These are phyloP conservation scores for Eupithecia dodoneata DNA, from an alignment of 2,888 invertebrate species.

Conservation along the genomic window DNA sequence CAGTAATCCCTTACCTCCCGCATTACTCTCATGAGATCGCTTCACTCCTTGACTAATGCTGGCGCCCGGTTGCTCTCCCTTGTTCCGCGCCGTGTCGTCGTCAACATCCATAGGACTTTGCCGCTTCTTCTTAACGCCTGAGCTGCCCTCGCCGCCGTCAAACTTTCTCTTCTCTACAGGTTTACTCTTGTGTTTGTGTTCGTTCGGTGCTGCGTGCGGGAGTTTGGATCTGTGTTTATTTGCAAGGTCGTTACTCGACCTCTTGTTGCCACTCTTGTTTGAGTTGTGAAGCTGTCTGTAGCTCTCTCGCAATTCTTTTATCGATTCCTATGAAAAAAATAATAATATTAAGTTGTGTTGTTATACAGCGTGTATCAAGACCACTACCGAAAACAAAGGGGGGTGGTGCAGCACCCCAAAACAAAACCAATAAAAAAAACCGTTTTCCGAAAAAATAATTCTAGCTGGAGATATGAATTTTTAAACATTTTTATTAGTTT, in stretches of 20 bases:
- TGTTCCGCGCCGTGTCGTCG: neutral
- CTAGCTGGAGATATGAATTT: too few species aligned
- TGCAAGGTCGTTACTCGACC: conserved; percentile 50
- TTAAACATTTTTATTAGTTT: too few species aligned
- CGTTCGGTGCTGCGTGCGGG: conserved; percentile 56
- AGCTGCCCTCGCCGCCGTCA: conserved; percentile 52
- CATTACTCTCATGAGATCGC: conserved; percentile 58
- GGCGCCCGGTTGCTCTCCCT: conserved; percentile 27
- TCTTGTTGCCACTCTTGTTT: conserved; percentile 63
- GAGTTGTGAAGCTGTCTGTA: conserved; percentile 51
- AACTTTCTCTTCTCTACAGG: conserved; percentile 65
- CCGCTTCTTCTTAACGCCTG: conserved; percentile 68
- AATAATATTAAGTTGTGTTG: too few species aligned
- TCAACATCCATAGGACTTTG: conserved; percentile 60
- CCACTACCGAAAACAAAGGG: too few species aligned
- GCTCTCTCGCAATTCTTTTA: conserved; percentile 69
- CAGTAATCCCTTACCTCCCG: conserved; percentile 34
- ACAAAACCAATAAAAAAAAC: too few species aligned
- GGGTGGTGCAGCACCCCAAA: too few species aligned
- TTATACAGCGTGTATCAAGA: too few species aligned
- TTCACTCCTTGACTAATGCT: conserved; percentile 60
- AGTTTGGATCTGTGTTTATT: conserved; percentile 66
- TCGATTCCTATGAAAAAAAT: conserved; percentile 59
- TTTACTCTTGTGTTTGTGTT: conserved; percentile 53
- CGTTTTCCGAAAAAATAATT: too few species aligned